Percentiles rank a stretch among this genome's conserved stretches.
Evolutionary conservation across 1,140 invertebrate genomes (phyloP).

Genomic region (Solen grandis): DNA sequence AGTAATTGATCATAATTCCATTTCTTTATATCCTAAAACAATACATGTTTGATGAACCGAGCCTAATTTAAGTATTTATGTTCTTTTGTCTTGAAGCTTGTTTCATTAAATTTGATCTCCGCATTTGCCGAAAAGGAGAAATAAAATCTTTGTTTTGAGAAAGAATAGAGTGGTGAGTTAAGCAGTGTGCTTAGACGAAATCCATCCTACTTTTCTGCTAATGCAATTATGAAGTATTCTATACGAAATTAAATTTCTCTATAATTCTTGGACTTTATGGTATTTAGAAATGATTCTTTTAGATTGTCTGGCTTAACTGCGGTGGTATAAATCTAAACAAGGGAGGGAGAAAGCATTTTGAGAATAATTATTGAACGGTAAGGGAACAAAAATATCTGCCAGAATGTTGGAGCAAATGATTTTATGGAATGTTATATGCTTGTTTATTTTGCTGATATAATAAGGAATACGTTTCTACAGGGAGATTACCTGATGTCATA

Average conservation of each 20-base stretch:
- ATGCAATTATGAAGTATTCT: constrained; percentile 59
- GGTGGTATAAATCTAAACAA: background rate
- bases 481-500: too few species aligned
- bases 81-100: constrained; percentile 46
- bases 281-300: constrained; percentile 48
- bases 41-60: constrained; percentile 15
- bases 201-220: constrained; percentile 44
- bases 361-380: too few species aligned
- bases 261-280: constrained; percentile 53
- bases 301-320: constrained; percentile 49
- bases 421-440: too few species aligned
- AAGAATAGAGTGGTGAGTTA: constrained; percentile 23
- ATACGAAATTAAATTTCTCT: constrained; percentile 60
- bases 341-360: background rate
- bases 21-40: constrained; percentile 25
- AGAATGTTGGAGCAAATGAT: too few species aligned
- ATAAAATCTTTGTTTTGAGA: constrained; percentile 37
- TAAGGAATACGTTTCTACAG: too few species aligned
- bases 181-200: constrained; percentile 37
- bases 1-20: constrained; percentile 52
- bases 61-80: constrained; percentile 40
- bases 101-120: constrained; percentile 42
- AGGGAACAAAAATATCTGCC: too few species aligned
- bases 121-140: constrained; percentile 50
- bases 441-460: too few species aligned